Evolutionary conservation across 2,113 vertebrate genomes (phyloP), one percentile per base, ranked within the genome.

Genomic region (Mirounga angustirostris): DNA sequence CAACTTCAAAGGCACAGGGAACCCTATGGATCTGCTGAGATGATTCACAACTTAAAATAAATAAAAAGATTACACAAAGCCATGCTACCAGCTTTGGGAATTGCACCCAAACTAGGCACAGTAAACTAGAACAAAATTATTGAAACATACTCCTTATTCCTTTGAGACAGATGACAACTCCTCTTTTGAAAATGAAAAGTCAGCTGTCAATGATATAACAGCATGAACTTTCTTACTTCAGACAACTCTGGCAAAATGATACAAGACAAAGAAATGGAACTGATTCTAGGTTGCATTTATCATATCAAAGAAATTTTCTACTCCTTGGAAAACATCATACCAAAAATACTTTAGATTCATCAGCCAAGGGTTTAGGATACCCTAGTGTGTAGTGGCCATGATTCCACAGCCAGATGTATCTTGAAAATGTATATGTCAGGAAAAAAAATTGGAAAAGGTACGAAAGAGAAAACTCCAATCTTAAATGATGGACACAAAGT

Each of bases 201-300:
- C 61, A 89, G 61, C 52, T 96, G 40, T 91, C 67, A 76, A 91
- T 87, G 76, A 21, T 16, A 18, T 69, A 61, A 18, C 33, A 81
- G 22, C 40, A 58, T 69, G 52, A 81, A 71, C 58, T 43, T 92
- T 93, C 65, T 95, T 85, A 52, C n/a, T 96, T 94, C 59, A 95
- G 90, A 93, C 4, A 80, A 87, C 40, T 86, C n/a, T 85, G 85
- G n/a, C 33, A 61, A 97, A 95, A 80, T 58, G 22, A 69, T 43
- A 46, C n/a, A 91, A 88, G 50, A 69, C 79, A 33, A 65, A 94
- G 97, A 91, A 89, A 30, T 93, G 73, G 73, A 97, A 96, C 43
- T 91, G 78, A 97, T 97, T 97, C 96, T 93, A 97, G 86, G 81
- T 89, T 69, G 18, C 59, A 89, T 65, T 91, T 95, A 94, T 81